A percentile compares a stretch with the other conserved stretches of the same genome.
phyloP scores from a whole-genome alignment of 2,888 invertebrate species.

The Rotaria macrura region DNA sequence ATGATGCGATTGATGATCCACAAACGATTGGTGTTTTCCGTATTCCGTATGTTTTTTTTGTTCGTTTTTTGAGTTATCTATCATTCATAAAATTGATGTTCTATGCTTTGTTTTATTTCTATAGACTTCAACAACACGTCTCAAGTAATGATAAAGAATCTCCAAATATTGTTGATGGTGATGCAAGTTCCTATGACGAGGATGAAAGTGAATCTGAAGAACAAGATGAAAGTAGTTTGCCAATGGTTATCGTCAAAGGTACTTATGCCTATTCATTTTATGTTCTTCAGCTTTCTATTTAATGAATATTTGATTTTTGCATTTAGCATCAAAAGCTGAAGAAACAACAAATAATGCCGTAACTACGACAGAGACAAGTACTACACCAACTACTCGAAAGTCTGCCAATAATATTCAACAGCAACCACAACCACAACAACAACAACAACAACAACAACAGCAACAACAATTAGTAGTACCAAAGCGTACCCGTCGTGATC shows the following conservation, averaged over 20 bases:
- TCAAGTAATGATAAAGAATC: not conserved
- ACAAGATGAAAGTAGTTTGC: slow-evolving; percentile 65
- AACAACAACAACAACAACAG: not conserved
- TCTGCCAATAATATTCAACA: not conserved
- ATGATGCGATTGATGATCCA: slow-evolving; percentile 42
- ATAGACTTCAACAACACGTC: not conserved
- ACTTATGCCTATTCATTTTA: not conserved
- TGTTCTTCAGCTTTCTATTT: not conserved
- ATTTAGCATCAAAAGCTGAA: not conserved
- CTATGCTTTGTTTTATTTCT: no score
- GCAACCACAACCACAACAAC: not conserved
- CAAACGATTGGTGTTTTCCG: not conserved
- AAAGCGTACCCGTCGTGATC: slow-evolving; percentile 60
- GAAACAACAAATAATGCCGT: not conserved
- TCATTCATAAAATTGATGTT: no score
- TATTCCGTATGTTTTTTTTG: not conserved
- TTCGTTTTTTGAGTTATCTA: no score
- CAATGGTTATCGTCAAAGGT: slow-evolving; percentile 20
- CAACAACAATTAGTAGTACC: not conserved
- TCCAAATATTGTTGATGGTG: not conserved
- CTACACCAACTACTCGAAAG: not conserved
- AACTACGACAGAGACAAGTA: not conserved
- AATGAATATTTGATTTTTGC: not conserved
- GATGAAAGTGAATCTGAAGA: slow-evolving; percentile 77
- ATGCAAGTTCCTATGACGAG: not conserved